phyloP scores from a whole-genome alignment of 2,797 vertebrate species.

The Urophycis tenuis region DNA sequence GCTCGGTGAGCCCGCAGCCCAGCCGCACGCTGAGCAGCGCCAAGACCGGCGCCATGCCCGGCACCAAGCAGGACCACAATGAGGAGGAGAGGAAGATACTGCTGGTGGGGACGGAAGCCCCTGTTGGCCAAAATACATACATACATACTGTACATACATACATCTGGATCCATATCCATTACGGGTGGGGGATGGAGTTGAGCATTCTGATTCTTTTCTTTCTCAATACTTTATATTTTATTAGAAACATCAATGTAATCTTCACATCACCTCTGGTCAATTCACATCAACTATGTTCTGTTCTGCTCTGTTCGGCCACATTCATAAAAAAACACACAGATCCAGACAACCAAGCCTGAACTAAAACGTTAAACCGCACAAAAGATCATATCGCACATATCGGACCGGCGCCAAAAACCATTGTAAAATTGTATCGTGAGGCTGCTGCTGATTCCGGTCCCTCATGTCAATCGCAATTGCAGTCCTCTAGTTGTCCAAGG shows the following conservation, averaged over 20 bases:
- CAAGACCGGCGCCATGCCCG: slow-evolving; percentile 69
- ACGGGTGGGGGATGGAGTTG: neutral
- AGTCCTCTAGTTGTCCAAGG: no score
- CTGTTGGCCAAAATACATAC: neutral
- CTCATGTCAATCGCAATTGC: no score
- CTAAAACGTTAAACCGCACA: neutral
- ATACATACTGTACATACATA: neutral
- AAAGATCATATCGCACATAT: no score
- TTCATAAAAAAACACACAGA: neutral
- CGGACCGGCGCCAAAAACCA: no score
- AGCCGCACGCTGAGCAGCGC: slow-evolving; percentile 68
- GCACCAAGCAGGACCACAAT: slow-evolving; percentile 79
- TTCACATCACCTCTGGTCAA: neutral
- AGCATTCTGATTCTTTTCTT: neutral
- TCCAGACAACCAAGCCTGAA: neutral
- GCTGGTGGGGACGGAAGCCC: slow-evolving; percentile 69
- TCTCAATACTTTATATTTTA: no score
- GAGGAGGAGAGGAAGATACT: slow-evolving; percentile 97
- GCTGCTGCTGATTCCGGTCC: no score
- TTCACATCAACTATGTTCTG: no score
- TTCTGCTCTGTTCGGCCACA: neutral
- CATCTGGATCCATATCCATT: neutral
- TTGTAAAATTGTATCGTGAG: no score
- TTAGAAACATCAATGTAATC: neutral
- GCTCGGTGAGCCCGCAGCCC: slow-evolving; percentile 88